These are phyloP conservation scores for Luscinia megarhynchos DNA, from an alignment of 2,797 vertebrate genomes.

Conservation along the genomic window DNA sequence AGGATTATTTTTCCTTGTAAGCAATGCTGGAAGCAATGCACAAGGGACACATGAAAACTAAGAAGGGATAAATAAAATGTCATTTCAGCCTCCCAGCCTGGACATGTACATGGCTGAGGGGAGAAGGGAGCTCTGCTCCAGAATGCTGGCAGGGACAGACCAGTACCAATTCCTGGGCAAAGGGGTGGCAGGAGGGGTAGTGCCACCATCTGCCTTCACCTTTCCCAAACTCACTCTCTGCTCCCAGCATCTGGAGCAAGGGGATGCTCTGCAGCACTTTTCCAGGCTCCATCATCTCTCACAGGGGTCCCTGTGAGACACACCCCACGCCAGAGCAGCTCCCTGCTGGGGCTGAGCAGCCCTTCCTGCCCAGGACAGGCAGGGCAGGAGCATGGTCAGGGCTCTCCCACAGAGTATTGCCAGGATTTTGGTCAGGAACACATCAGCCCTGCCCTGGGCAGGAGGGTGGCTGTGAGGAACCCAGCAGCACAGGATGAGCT, in stretches of 20 bases:
- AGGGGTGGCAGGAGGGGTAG: neutral
- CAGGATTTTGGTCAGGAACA: neutral
- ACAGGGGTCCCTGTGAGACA: neutral
- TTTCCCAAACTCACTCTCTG: neutral
- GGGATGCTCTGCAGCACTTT: neutral
- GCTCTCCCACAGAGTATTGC: accelerated
- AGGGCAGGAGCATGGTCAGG: accelerated
- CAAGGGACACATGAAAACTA: slow-evolving; percentile 1
- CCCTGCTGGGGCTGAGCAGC: neutral
- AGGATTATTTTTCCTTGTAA: slow-evolving; percentile 17
- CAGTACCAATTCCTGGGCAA: neutral
- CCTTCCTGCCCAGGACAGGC: accelerated
- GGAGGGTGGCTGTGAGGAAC: neutral
- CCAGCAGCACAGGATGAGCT: accelerated
- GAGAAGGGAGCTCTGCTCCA: neutral
- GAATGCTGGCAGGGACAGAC: neutral
- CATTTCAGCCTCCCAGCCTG: neutral
- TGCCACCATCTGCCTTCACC: neutral
- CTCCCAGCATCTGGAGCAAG: neutral
- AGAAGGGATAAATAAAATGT: slow-evolving; percentile 34
- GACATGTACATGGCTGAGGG: neutral
- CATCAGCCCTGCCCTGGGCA: accelerated
- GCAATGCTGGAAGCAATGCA: neutral
- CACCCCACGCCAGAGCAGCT: neutral
- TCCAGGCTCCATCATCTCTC: neutral